Conservation (phyloP, 2,888 invertebrate genomes). For the Drosophila kuntzei region DNA sequence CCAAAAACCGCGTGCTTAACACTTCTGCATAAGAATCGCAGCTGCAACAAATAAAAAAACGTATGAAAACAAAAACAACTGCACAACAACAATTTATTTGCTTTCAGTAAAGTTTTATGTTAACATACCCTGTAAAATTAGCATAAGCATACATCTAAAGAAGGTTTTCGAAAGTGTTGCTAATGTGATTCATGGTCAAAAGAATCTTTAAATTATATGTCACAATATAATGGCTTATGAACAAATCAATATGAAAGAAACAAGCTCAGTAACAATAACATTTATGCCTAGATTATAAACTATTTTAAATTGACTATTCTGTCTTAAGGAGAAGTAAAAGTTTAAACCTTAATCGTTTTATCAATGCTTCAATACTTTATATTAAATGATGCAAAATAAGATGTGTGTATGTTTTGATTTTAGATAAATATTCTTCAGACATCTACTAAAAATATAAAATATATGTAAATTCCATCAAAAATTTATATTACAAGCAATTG, state of each 20-base stretch:
- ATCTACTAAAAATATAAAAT: too few relatives aligned
- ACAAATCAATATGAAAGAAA: too few relatives aligned
- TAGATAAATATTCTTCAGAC: background rate
- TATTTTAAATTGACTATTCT: too few relatives aligned
- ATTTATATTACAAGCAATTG: too few relatives aligned
- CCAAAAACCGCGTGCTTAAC: conserved; percentile 65
- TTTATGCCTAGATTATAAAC: too few relatives aligned
- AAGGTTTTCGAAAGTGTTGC: too few relatives aligned
- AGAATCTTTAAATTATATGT: too few relatives aligned
- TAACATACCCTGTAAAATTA: conserved; percentile 24
- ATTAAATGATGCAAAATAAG: background rate
- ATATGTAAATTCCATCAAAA: too few relatives aligned
- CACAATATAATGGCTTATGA: background rate
- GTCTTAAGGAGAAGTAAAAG: background rate
- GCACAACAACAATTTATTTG: conserved; percentile 61
- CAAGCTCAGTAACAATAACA: too few relatives aligned
- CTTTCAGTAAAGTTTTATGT: conserved; percentile 56
- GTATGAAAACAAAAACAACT: conserved; percentile 27
- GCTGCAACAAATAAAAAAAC: conserved; percentile 48
- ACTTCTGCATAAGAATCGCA: conserved; percentile 72
- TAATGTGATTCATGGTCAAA: too few relatives aligned
- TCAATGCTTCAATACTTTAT: background rate
- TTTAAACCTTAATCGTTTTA: background rate
- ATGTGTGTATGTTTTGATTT: background rate
- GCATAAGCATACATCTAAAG: background rate